Percentiles rank a stretch among this genome's conserved stretches.
These are phyloP conservation scores for Globodera rostochiensis DNA, from an alignment of 1,140 invertebrate species.

Conservation along the genomic window DNA sequence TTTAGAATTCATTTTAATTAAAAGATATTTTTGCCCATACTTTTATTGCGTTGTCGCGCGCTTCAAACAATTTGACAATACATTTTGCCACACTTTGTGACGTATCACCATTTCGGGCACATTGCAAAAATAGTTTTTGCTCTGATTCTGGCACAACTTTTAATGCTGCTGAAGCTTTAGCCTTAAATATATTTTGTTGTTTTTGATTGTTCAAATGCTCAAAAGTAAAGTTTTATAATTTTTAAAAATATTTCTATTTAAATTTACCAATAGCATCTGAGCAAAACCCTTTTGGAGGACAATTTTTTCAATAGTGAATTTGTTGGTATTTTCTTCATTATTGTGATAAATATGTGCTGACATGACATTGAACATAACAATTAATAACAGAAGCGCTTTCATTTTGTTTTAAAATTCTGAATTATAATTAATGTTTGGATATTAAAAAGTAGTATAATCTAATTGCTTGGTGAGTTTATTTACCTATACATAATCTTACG, in stretches of 20 bases:
- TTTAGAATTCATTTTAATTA: too few relatives aligned
- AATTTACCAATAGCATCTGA: not conserved
- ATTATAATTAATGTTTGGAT: too few relatives aligned
- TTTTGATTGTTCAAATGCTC: too few relatives aligned
- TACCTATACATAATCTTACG: too few relatives aligned
- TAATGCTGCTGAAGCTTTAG: not conserved
- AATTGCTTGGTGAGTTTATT: too few relatives aligned
- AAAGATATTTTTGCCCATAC: not conserved
- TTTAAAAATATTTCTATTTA: not conserved
- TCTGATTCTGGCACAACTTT: not conserved
- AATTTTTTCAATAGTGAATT: not conserved
- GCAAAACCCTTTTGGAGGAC: not conserved
- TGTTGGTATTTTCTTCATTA: not conserved
- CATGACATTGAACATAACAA: not conserved
- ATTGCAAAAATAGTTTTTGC: not conserved
- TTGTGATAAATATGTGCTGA: not conserved
- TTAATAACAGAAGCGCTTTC: too few relatives aligned
- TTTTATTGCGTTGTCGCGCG: not conserved
- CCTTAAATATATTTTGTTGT: not conserved
- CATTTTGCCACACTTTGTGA: constrained; percentile 2
- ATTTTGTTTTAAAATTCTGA: too few relatives aligned
- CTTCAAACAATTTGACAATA: not conserved
- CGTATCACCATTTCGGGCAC: not conserved
- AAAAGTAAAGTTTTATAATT: too few relatives aligned
- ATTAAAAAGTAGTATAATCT: too few relatives aligned